Percentiles rank a stretch among this genome's conserved stretches.
Evolutionary conservation across 2,113 vertebrate species (phyloP).

Genomic region (Dendropsophus ebraccatus): DNA sequence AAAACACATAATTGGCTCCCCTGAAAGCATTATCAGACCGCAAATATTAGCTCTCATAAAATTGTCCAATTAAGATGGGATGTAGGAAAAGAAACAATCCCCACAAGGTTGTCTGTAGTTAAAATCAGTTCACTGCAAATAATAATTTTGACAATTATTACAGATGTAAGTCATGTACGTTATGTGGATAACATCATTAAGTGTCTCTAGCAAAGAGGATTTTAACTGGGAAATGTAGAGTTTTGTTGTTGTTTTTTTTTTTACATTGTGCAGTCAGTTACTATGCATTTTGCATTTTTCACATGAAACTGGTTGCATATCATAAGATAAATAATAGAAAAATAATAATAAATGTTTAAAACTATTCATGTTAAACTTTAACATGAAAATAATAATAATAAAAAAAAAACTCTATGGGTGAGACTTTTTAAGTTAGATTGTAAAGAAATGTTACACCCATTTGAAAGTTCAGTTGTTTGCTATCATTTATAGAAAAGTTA

Average conservation of each 20-base stretch:
- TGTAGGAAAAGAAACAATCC: constrained; percentile 61
- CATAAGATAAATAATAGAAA: not conserved
- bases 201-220: constrained; percentile 33
- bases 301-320: not conserved
- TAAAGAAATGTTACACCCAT: not conserved
- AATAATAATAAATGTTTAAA: not conserved
- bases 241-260: no score
- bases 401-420: not conserved
- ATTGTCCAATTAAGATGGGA: constrained; percentile 67
- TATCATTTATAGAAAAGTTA: not conserved
- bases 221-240: constrained; percentile 18
- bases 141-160: constrained; percentile 65
- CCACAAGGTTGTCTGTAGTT: constrained; percentile 61
- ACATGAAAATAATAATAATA: not conserved
- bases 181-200: constrained; percentile 53
- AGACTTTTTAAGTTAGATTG: not conserved
- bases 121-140: constrained; percentile 59
- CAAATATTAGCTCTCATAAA: constrained; percentile 69
- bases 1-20: constrained; percentile 67
- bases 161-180: constrained; percentile 54
- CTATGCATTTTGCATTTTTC: not conserved
- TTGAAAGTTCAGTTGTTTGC: not conserved
- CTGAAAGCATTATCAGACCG: constrained; percentile 66
- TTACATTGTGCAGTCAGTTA: not conserved
- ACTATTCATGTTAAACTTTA: not conserved